Base-by-base conservation (phyloP, 2,113 vertebrate species). In the Periophthalmus modestus region DNA sequence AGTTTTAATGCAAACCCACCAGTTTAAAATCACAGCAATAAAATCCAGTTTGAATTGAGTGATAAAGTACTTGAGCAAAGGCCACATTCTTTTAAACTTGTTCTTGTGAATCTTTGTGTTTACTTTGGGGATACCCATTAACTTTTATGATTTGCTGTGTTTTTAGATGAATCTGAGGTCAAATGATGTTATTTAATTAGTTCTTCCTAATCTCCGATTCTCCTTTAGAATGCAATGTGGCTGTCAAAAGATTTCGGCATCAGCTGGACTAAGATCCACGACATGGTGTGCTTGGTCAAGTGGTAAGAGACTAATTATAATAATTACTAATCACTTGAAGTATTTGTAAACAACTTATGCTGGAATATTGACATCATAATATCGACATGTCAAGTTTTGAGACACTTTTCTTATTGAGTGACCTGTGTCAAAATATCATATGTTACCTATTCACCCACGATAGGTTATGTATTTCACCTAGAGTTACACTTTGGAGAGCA, bases 271-370 rank as follows among this genome's bases (percentile, higher is more conserved):
- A 94, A 94, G 89, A 92, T 97, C 83, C 94, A 97, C 62, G 87
- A 92, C 85, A 93, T 87, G 63, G 96, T 96, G 67, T 98, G 96
- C 86, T 87, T 96, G 84, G 94, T 94, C 73, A 98, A 96, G 93
- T 98, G 96, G 97, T 98, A 90, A 96, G 95, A 78, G 9, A 46
- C 2, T 21, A 10, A 23, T 6, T 14, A 24, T 55, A 28, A 28
- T 28, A 28, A 28, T 28, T 28, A 28, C 28, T 28, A 28, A 28
- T 28, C 28, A 28, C 28, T 28, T 55, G 10, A n/a, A 21, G 19
- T 55, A n/a, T 55, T 55, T 55, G 1, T 55, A 55, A 3, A 21
- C 19, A 19, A 0, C n/a, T 21, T 21, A n/a, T 55, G 19, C 52
- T 55, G 2, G 52, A 55, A 55, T 55, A 55, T 55, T 55, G 52